A percentile compares a stretch with the other conserved stretches of the same genome.
Conservation (phyloP, 2,797 vertebrate species). For the Alfaro cultratus region DNA sequence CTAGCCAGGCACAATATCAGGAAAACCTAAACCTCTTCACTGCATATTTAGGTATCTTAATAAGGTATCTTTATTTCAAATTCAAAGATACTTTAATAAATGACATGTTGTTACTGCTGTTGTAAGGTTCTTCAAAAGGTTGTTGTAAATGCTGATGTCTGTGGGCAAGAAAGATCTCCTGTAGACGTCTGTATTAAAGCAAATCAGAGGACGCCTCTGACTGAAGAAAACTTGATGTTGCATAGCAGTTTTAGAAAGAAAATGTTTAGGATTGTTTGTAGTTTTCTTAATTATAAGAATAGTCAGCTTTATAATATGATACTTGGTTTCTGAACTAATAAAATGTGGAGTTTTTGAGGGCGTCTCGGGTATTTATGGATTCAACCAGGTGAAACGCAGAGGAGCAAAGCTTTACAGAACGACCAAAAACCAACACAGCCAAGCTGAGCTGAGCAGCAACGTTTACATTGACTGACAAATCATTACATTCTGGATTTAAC, state of each 20-base stretch:
- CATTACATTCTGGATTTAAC: not conserved
- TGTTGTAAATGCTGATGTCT: not conserved
- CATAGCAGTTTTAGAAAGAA: not conserved
- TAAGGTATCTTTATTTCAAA: too few relatives aligned
- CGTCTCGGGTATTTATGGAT: not conserved
- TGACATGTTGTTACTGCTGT: not conserved
- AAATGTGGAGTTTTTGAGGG: not conserved
- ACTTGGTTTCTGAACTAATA: not conserved
- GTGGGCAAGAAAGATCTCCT: not conserved
- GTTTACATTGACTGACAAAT: not conserved
- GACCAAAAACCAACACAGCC: not conserved
- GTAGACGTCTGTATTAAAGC: not conserved
- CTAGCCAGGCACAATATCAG: too few relatives aligned
- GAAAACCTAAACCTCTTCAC: too few relatives aligned
- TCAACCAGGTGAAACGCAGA: not conserved
- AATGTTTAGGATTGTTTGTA: not conserved
- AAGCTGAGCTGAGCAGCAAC: not conserved
- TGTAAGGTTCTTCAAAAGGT: not conserved
- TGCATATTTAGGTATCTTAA: too few relatives aligned
- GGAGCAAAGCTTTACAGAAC: not conserved
- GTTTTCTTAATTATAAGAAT: not conserved
- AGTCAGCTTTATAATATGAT: not conserved
- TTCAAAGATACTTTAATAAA: not conserved
- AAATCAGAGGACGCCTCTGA: not conserved
- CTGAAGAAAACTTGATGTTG: not conserved